Evolutionary conservation across 2,113 vertebrate species (phyloP).

Genomic region (Psammodynastes pulverulentus): DNA sequence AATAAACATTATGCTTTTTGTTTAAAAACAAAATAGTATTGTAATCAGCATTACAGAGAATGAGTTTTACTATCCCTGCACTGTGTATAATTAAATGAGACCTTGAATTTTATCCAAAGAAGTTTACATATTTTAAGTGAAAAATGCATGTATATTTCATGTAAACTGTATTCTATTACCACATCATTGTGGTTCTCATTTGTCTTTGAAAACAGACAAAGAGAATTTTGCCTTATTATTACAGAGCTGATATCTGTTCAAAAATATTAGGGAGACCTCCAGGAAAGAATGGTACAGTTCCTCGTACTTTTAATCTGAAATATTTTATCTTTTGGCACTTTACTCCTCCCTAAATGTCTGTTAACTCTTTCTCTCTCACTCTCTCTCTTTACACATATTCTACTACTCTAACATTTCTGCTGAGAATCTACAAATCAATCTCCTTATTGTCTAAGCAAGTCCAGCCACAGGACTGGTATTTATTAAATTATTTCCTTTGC

Average conservation of each 20-base stretch:
- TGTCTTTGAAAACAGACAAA: constrained; percentile 52
- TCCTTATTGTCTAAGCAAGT: constrained; percentile 12
- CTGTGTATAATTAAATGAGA: constrained; percentile 62
- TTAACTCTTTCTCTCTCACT: constrained; percentile 14
- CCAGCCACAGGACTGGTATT: constrained; percentile 16
- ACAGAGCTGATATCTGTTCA: constrained; percentile 47
- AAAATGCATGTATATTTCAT: constrained; percentile 58
- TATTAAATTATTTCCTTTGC: constrained; percentile 48
- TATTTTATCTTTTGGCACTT: constrained; percentile 23
- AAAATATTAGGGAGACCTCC: constrained; percentile 54
- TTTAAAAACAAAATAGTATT: not conserved
- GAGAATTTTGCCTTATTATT: constrained; percentile 42
- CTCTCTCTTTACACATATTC: not conserved
- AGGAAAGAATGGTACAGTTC: constrained; percentile 49
- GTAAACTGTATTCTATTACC: constrained; percentile 35
- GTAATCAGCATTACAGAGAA: not conserved
- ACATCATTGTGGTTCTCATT: constrained; percentile 43
- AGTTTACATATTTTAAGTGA: constrained; percentile 45
- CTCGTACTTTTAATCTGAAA: constrained; percentile 41
- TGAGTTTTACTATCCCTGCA: constrained; percentile 67
- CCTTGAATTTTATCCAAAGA: constrained; percentile 61
- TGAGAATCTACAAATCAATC: constrained; percentile 40
- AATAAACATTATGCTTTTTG: not conserved
- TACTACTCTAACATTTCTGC: not conserved
- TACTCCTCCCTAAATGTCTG: not conserved